Conservation (phyloP, 53 echinoderm and acorn worm species). For the Antedon mediterranea region DNA sequence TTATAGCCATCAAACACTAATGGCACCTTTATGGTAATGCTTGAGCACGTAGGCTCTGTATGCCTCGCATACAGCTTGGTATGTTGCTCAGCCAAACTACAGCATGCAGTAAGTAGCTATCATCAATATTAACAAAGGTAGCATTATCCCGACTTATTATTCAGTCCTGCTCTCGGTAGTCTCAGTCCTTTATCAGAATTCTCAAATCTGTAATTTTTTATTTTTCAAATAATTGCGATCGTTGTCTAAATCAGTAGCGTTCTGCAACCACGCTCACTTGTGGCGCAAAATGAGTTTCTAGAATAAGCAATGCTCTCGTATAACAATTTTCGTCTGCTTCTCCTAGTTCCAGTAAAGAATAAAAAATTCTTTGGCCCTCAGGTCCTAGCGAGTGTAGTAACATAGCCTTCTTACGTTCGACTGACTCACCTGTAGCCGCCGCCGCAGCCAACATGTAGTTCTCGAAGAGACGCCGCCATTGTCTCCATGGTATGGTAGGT, state of each 20-base stretch:
- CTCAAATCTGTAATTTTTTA: too few species aligned
- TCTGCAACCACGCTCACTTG: not conserved
- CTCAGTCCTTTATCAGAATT: too few species aligned
- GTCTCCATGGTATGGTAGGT: not conserved
- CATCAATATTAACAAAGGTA: too few species aligned
- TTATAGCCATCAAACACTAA: too few species aligned
- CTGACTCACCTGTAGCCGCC: not conserved
- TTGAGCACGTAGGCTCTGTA: too few species aligned
- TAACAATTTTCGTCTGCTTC: not conserved
- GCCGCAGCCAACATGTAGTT: not conserved
- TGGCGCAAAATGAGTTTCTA: not conserved
- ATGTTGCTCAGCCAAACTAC: too few species aligned
- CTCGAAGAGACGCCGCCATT: not conserved
- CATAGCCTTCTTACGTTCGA: not conserved
- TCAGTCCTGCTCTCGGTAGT: too few species aligned
- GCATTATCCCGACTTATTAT: too few species aligned
- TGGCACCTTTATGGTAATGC: too few species aligned
- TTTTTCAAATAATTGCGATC: not conserved
- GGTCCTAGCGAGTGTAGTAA: not conserved
- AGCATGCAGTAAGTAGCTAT: too few species aligned
- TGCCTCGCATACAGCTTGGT: too few species aligned
- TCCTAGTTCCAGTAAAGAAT: not conserved
- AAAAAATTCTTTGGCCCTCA: not conserved
- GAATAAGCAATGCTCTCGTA: not conserved
- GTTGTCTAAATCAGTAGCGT: not conserved